phyloP scores from a whole-genome alignment of 2,797 vertebrate genomes.

The Sciurus vulgaris region DNA sequence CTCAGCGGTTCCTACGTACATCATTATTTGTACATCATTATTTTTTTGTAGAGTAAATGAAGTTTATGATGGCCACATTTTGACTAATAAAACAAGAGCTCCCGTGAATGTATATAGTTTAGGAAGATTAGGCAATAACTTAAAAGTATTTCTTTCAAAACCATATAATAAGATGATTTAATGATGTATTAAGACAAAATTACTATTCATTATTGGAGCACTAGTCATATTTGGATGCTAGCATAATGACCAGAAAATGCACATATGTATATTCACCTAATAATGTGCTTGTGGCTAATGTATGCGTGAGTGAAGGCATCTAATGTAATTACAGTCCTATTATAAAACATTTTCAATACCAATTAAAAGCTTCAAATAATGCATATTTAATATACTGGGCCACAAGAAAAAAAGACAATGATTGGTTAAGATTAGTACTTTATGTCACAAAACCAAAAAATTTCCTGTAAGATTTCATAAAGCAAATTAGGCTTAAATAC shows the following conservation, averaged over 20 bases:
- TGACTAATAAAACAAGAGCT: background rate
- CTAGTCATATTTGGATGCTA: background rate
- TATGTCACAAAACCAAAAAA: background rate
- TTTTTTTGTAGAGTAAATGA: background rate
- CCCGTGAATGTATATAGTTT: background rate
- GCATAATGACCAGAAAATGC: background rate
- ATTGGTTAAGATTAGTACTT: background rate
- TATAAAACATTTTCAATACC: background rate
- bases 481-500: background rate
- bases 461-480: background rate
- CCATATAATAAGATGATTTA: background rate
- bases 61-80: background rate
- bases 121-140: background rate
- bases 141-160: background rate
- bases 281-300: background rate
- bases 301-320: background rate
- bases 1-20: background rate
- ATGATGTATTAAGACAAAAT: background rate
- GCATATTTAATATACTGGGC: background rate
- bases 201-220: background rate
- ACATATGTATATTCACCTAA: background rate
- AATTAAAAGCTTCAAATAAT: background rate
- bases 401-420: background rate
- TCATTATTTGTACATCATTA: background rate
- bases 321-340: background rate